Percentiles rank a stretch among this genome's conserved stretches.
Evolutionary conservation across 2,888 invertebrate genomes (phyloP).

Genomic region (Patella ulyssiponensis): DNA sequence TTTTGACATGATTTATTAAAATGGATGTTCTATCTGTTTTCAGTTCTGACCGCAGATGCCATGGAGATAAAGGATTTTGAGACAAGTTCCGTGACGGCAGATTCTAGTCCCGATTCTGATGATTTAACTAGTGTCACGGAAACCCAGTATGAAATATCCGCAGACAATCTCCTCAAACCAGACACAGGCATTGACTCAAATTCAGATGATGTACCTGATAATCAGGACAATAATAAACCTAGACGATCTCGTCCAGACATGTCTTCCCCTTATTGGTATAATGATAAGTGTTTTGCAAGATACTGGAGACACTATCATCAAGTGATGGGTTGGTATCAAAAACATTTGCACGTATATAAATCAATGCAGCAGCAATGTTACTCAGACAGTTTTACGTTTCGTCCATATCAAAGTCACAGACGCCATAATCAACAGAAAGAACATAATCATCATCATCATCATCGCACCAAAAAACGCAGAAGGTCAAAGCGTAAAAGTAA

Average conservation of each 20-base stretch:
- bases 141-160: conserved; percentile 1
- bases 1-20: too few relatives aligned
- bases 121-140: neutral
- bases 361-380: conserved; percentile 13
- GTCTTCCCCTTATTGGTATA: conserved; percentile 47
- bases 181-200: neutral
- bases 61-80: neutral
- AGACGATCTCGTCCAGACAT: neutral
- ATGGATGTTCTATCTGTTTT: too few relatives aligned
- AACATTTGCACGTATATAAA: conserved; percentile 50
- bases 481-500: conserved; percentile 13
- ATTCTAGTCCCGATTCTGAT: neutral
- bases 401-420: neutral
- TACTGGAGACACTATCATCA: conserved; percentile 63
- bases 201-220: neutral
- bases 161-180: neutral
- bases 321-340: conserved; percentile 57
- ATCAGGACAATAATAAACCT: neutral
- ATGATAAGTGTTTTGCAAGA: conserved; percentile 50
- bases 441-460: neutral
- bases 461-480: conserved; percentile 13
- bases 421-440: neutral
- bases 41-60: too few relatives aligned
- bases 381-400: neutral
- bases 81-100: neutral